These are phyloP conservation scores for Rhea americana DNA, from an alignment of 2,113 vertebrate genomes.

Conservation along the genomic window DNA sequence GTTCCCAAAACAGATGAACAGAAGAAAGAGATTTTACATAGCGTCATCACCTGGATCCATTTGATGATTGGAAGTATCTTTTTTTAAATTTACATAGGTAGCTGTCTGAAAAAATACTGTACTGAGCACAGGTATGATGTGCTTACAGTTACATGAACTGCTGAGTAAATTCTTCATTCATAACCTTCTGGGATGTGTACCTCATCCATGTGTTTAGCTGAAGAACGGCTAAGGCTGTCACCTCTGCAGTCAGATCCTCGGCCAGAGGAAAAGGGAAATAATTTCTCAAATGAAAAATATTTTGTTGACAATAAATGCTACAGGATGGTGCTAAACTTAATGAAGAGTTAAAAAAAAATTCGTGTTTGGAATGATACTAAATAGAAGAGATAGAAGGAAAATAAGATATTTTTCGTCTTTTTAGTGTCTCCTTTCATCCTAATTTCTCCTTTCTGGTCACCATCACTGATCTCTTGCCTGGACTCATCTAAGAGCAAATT, in stretches of 20 bases:
- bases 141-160: background rate
- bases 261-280: background rate
- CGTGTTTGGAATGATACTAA: background rate
- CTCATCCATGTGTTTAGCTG: background rate
- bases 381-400: background rate
- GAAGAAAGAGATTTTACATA: background rate
- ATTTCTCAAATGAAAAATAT: background rate
- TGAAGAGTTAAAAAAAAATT: background rate
- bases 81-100: background rate
- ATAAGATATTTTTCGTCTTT: background rate
- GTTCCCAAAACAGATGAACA: background rate
- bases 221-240: background rate
- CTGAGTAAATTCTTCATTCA: background rate
- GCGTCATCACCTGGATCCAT: background rate
- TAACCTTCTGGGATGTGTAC: background rate
- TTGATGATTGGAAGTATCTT: background rate
- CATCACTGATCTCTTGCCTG: background rate
- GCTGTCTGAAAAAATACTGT: background rate
- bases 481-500: background rate
- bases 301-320: background rate
- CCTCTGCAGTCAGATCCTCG: background rate
- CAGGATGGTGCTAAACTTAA: background rate
- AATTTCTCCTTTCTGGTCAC: background rate
- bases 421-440: background rate
- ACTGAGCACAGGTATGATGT: background rate